Evolutionary conservation across 1,140 invertebrate genomes (phyloP), one percentile per base, ranked within the genome.

Genomic region (Drosophila mayri): DNA sequence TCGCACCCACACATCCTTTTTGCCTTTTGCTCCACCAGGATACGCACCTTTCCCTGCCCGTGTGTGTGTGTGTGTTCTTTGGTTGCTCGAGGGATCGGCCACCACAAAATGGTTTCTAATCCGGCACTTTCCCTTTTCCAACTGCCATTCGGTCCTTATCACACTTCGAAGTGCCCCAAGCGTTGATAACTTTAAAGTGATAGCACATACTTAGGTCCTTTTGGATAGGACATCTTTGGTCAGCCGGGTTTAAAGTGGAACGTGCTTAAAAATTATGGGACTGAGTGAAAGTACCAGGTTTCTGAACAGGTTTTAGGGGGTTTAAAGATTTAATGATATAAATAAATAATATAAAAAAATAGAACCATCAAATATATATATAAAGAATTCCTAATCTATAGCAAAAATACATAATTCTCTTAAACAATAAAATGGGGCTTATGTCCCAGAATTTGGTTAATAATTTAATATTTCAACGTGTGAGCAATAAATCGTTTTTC

Each of bases 61-160:
- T 49, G 44, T 66, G 43, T 46, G 58, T 59, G 28, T 57, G 55
- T 52, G 28, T 22, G 43, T 46, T 49, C n/a, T 54, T 40, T 3
- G 16, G 44, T 14, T 62, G 40, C 38, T 43, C 18, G 40, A 44
- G 38, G 57, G 38, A 61, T 38, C 57, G 68, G 64, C 54, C 52
- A 55, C 52, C 61, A 75, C 58, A 81, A 72, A 87, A 82, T 87
- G 79, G 59, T 49, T 81, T 79, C 82, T 82, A 86, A 82, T 86
- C 83, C 83, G 79, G 49, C 79, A 83, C 84, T 87, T 81, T 76
- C 67, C 65, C 74, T 78, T 75, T 68, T 76, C 43, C 64, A 44
- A 65, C 66, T 47, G 62, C 65, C 84, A 73, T 83, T 87, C 64
- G 67, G 30, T 35, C 47, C 76, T 88, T 88, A 83, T 88, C 83